phyloP scores from a whole-genome alignment of 2,797 vertebrate species.

The Acanthurus lineatus region DNA sequence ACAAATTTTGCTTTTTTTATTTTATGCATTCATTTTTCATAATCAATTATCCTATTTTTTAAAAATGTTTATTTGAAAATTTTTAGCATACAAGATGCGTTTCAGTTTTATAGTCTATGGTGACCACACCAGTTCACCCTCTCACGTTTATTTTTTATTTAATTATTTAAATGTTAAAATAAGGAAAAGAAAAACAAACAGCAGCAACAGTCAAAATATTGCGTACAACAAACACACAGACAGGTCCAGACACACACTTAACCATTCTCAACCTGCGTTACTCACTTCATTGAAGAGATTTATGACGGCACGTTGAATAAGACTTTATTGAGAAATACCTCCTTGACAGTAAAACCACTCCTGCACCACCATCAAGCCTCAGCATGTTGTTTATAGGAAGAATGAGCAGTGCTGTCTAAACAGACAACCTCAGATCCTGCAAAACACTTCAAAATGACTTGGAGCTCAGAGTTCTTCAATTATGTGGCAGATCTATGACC shows the following conservation, averaged over 20 bases:
- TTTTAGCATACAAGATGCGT: too few species aligned
- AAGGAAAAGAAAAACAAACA: neutral
- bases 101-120: too few species aligned
- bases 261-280: constrained; percentile 37
- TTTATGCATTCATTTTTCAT: too few species aligned
- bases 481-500: constrained; percentile 42
- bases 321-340: constrained; percentile 48
- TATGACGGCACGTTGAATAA: constrained; percentile 30
- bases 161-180: neutral
- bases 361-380: constrained; percentile 46
- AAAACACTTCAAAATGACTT: constrained; percentile 53
- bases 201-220: constrained; percentile 23
- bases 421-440: constrained; percentile 30
- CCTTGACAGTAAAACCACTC: constrained; percentile 48
- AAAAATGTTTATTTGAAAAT: too few species aligned
- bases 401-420: constrained; percentile 38
- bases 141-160: neutral
- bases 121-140: neutral
- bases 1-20: too few species aligned
- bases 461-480: constrained; percentile 40
- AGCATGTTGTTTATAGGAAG: constrained; percentile 51
- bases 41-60: too few species aligned
- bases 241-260: constrained; percentile 43
- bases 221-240: constrained; percentile 9
- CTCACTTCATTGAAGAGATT: constrained; percentile 56